A percentile compares a stretch with the other conserved stretches of the same genome.
Evolutionary conservation across 2,113 vertebrate genomes (phyloP).

Genomic region (Oceanites oceanicus): DNA sequence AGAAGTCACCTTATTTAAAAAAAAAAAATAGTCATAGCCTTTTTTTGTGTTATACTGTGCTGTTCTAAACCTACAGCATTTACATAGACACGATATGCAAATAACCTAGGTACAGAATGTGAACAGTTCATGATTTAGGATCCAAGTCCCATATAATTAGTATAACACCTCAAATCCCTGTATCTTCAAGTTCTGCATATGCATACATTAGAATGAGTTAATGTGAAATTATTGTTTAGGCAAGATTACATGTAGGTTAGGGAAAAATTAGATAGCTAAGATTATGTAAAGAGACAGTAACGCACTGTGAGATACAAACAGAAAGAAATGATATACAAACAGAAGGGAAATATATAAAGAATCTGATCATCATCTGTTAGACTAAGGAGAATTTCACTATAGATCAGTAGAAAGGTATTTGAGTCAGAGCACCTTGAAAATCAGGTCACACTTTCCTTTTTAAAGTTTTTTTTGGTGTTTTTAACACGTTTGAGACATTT

Average conservation of each 20-base stretch:
- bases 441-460: neutral
- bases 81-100: slow-evolving; percentile 1
- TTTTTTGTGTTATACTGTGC: neutral
- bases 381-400: neutral
- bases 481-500: neutral
- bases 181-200: slow-evolving; percentile 34
- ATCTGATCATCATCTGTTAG: neutral
- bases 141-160: slow-evolving; percentile 39
- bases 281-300: neutral
- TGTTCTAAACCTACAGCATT: neutral
- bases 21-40: neutral
- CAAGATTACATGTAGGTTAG: neutral
- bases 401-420: neutral
- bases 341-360: neutral
- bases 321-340: neutral
- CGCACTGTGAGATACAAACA: neutral
- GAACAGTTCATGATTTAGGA: slow-evolving; percentile 28
- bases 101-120: slow-evolving; percentile 19
- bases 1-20: neutral
- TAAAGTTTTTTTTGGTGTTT: neutral
- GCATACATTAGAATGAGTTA: slow-evolving; percentile 52
- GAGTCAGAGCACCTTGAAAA: neutral
- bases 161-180: slow-evolving; percentile 34
- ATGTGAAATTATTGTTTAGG: neutral
- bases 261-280: neutral